Percentiles rank a stretch among this genome's conserved stretches.
Conservation (phyloP, 2,113 vertebrate species). For the Dascyllus trimaculatus region DNA sequence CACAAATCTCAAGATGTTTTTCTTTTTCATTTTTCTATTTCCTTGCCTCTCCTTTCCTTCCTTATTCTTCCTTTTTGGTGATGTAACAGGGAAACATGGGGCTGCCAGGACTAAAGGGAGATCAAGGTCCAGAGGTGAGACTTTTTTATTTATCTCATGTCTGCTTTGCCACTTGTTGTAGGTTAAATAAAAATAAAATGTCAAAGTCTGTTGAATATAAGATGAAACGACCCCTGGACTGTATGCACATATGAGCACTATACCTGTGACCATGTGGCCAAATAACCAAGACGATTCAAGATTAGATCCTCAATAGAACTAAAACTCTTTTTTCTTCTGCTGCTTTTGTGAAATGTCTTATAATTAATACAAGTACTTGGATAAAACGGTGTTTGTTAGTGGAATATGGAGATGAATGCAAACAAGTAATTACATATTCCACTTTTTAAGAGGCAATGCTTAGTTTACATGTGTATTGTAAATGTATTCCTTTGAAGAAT, state of each 20-base stretch:
- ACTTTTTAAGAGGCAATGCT: too few relatives aligned
- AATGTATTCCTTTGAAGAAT: neutral
- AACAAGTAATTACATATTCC: neutral
- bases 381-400: neutral
- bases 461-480: too few relatives aligned
- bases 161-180: slow-evolving; percentile 3
- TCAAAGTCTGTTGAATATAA: slow-evolving; percentile 14
- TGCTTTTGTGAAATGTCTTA: too few relatives aligned
- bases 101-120: slow-evolving; percentile 86
- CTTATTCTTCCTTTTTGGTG: slow-evolving; percentile 47
- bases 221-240: neutral
- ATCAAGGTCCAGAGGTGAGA: slow-evolving; percentile 88
- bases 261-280: too few relatives aligned
- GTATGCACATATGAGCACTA: too few relatives aligned
- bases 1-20: slow-evolving; percentile 20
- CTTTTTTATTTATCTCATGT: slow-evolving; percentile 24
- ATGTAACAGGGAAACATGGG: slow-evolving; percentile 88
- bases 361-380: too few relatives aligned
- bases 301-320: neutral
- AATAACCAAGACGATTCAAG: too few relatives aligned
- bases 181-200: neutral
- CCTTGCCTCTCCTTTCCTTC: neutral
- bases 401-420: slow-evolving; percentile 6
- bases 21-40: slow-evolving; percentile 2
- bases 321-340: neutral